Conservation (phyloP, 2,113 vertebrate genomes). For the Egretta garzetta region DNA sequence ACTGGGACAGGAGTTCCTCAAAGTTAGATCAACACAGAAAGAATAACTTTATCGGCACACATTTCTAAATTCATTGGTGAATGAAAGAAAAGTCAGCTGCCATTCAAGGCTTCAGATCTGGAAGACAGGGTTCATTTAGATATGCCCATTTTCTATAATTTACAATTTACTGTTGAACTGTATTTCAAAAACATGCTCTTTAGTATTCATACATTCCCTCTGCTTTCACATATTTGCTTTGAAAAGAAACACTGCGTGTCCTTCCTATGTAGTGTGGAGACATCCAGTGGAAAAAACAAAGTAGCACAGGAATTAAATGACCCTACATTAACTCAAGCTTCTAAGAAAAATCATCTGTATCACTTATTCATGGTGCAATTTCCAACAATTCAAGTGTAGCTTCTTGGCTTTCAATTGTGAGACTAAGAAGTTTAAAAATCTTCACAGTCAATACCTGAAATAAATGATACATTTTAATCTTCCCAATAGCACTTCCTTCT, state of each 20-base stretch:
- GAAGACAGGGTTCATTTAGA: neutral
- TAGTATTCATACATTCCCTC: neutral
- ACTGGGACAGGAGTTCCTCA: neutral
- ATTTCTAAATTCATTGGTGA: neutral
- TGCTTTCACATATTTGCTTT: neutral
- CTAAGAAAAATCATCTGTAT: neutral
- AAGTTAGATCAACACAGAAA: neutral
- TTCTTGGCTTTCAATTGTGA: neutral
- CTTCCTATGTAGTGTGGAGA: constrained; percentile 63
- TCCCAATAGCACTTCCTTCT: neutral
- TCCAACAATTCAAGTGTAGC: neutral
- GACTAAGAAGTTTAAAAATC: neutral
- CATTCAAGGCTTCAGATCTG: neutral
- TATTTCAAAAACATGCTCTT: neutral
- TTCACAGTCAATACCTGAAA: neutral
- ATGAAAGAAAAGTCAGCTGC: neutral
- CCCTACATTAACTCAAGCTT: neutral
- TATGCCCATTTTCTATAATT: neutral
- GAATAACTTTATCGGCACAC: neutral
- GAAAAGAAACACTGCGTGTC: neutral
- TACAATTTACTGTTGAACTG: neutral
- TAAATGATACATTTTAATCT: accelerated
- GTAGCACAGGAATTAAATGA: neutral
- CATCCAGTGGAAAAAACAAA: constrained; percentile 54
- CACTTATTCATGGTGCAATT: neutral